Conservation (phyloP, 53 echinoderm and acorn worm genomes). For the Pentamera pediparva region DNA sequence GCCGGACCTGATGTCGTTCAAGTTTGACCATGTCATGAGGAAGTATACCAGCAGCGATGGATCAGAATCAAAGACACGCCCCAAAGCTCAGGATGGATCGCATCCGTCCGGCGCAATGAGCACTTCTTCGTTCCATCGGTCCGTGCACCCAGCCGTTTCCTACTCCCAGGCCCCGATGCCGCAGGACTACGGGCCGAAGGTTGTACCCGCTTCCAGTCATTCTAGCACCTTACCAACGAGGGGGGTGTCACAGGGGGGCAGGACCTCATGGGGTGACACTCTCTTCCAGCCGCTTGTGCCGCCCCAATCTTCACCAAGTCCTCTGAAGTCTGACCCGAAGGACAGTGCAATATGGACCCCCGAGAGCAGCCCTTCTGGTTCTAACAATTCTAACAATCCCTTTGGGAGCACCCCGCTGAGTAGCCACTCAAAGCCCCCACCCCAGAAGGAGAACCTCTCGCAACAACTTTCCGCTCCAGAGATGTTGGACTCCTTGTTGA, state of each 20-base stretch:
- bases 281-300: neutral
- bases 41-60: conserved; percentile 44
- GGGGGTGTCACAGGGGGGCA: neutral
- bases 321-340: neutral
- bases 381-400: neutral
- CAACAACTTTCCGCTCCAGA: neutral
- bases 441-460: neutral
- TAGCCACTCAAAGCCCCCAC: neutral
- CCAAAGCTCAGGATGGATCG: neutral
- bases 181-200: neutral
- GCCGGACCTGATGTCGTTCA: conserved; percentile 69
- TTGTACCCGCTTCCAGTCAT: neutral
- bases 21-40: conserved; percentile 77
- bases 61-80: neutral
- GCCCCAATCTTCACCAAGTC: neutral
- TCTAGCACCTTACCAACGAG: neutral
- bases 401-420: too few species aligned
- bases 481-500: conserved; percentile 18
- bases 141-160: too few species aligned
- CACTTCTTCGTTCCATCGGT: neutral
- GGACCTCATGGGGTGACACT: conserved; percentile 15
- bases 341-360: conserved; percentile 21
- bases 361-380: neutral
- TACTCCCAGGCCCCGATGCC: neutral
- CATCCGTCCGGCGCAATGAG: neutral